These are phyloP conservation scores for Aphis gossypii DNA, from an alignment of 1,140 invertebrate genomes.

Conservation along the genomic window DNA sequence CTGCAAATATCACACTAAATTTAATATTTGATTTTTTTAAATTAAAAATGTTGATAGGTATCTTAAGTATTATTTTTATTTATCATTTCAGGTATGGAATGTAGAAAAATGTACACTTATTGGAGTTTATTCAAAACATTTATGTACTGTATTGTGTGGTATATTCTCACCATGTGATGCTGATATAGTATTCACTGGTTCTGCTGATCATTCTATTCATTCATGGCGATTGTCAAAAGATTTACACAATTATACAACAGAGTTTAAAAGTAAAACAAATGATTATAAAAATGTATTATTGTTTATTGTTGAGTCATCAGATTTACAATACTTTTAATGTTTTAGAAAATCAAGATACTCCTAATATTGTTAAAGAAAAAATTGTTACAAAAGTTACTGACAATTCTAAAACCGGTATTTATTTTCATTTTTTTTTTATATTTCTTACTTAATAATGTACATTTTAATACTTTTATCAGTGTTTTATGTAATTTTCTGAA, in stretches of 20 bases:
- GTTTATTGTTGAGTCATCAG: too few relatives aligned
- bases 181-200: constrained; percentile 71
- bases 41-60: not conserved
- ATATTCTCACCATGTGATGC: constrained; percentile 73
- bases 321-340: not conserved
- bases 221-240: constrained; percentile 69
- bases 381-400: constrained; percentile 34
- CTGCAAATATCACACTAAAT: not conserved
- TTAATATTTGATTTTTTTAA: not conserved
- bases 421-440: not conserved
- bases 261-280: constrained; percentile 32
- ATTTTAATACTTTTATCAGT: not conserved
- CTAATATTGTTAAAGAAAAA: constrained; percentile 34
- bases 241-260: constrained; percentile 59
- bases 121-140: constrained; percentile 68
- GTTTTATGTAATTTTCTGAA: not conserved
- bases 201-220: constrained; percentile 69
- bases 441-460: not conserved
- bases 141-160: constrained; percentile 67
- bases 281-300: not conserved
- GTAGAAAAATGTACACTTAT: constrained; percentile 68
- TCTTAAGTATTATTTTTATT: constrained; percentile 45
- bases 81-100: constrained; percentile 74
- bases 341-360: constrained; percentile 33
- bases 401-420: constrained; percentile 27